phyloP scores from a whole-genome alignment of 1,140 invertebrate species.

The Adoxophyes honmai region DNA sequence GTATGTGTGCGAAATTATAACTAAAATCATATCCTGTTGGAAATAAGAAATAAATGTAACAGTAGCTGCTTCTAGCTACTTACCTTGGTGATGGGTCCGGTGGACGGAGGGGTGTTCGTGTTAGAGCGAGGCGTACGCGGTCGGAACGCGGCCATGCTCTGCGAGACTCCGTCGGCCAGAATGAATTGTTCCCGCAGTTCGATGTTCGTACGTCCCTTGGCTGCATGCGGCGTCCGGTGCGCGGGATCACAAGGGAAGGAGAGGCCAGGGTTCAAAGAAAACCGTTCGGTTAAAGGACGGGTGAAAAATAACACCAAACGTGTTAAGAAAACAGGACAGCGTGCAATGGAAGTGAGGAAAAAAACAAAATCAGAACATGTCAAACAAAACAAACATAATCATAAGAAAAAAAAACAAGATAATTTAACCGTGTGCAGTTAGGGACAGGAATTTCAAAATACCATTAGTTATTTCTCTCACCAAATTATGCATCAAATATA shows the following conservation, averaged over 20 bases:
- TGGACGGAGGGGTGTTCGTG: slow-evolving; percentile 82
- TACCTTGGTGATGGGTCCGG: slow-evolving; percentile 97
- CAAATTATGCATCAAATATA: slow-evolving; percentile 48
- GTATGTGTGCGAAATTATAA: slow-evolving; percentile 62
- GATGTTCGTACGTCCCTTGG: slow-evolving; percentile 99
- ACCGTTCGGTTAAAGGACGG: slow-evolving; percentile 62
- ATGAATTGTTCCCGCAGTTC: slow-evolving; percentile 99
- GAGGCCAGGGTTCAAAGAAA: slow-evolving; percentile 54
- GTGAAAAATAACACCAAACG: slow-evolving; percentile 66
- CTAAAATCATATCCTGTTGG: slow-evolving; percentile 58
- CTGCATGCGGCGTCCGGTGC: slow-evolving; percentile 82
- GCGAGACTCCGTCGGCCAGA: slow-evolving; percentile 97
- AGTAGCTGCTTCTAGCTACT: slow-evolving; percentile 47
- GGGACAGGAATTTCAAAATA: slow-evolving; percentile 68
- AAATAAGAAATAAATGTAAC: slow-evolving; percentile 38
- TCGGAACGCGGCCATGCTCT: slow-evolving; percentile 98
- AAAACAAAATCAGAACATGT: slow-evolving; percentile 73
- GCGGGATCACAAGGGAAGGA: slow-evolving; percentile 54
- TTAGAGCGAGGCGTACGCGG: slow-evolving; percentile 90
- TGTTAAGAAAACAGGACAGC: slow-evolving; percentile 59
- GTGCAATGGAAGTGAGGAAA: slow-evolving; percentile 69
- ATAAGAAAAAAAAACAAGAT: slow-evolving; percentile 41
- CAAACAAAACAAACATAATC: slow-evolving; percentile 54
- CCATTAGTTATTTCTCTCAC: slow-evolving; percentile 68
- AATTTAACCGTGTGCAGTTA: slow-evolving; percentile 62